Evolutionary conservation across 2,797 vertebrate genomes (phyloP).

Genomic region (Orestias chungarensis): DNA sequence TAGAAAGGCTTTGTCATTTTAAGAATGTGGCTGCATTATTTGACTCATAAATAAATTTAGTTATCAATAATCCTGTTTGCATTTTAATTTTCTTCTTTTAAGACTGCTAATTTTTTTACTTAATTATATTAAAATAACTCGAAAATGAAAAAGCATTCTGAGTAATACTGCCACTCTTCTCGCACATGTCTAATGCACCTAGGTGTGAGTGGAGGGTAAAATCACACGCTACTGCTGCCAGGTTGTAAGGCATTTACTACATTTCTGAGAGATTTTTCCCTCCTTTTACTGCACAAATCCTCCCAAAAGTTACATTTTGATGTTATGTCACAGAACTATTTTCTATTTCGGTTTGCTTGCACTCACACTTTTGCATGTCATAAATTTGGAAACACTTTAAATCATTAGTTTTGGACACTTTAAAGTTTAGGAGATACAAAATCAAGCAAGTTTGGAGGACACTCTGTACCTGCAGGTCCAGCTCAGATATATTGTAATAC

Average conservation of each 20-base stretch:
- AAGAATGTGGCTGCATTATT: too few relatives aligned
- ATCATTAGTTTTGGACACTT: too few relatives aligned
- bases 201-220: conserved; percentile 37
- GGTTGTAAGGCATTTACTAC: conserved; percentile 35
- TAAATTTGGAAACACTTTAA: background rate
- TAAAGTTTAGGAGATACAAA: conserved; percentile 25
- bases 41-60: too few relatives aligned
- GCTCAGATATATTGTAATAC: conserved; percentile 39
- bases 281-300: background rate
- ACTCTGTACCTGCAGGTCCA: conserved; percentile 32
- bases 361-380: background rate
- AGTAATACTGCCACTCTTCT: too few relatives aligned
- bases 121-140: too few relatives aligned
- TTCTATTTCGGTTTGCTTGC: background rate
- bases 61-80: too few relatives aligned
- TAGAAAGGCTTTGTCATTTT: too few relatives aligned
- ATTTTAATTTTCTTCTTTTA: too few relatives aligned
- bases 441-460: conserved; percentile 54
- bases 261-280: conserved; percentile 18
- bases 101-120: too few relatives aligned
- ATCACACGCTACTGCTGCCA: conserved; percentile 48
- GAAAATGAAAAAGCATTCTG: too few relatives aligned
- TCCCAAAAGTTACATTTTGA: background rate
- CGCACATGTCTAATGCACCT: conserved; percentile 30
- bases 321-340: background rate